phyloP scores from a whole-genome alignment of 2,888 invertebrate species.

The Zonitis immaculata region DNA sequence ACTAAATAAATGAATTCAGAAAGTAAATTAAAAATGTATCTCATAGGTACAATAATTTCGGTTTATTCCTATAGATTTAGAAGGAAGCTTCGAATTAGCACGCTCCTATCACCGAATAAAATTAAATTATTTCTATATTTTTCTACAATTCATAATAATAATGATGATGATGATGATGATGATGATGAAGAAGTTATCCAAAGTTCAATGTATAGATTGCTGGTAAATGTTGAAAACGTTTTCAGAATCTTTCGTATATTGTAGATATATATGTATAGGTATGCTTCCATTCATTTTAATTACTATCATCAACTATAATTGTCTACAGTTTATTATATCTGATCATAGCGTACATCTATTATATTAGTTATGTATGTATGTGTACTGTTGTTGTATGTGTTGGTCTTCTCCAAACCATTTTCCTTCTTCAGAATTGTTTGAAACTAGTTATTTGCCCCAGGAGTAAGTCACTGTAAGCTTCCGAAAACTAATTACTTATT shows the following conservation, averaged over 20 bases:
- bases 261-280: too few species aligned
- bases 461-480: constrained; percentile 10
- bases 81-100: background rate
- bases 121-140: background rate
- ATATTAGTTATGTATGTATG: too few species aligned
- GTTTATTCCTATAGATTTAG: too few species aligned
- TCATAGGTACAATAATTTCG: too few species aligned
- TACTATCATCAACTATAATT: constrained; percentile 27
- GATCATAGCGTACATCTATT: constrained; percentile 20
- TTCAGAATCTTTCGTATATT: constrained; percentile 1
- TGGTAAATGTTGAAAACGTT: background rate
- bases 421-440: background rate
- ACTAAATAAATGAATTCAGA: too few species aligned
- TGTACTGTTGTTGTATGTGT: constrained; percentile 17
- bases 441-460: background rate
- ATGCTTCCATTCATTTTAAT: constrained; percentile 25
- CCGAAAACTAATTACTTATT: constrained; percentile 14
- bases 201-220: background rate
- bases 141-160: too few species aligned
- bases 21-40: too few species aligned
- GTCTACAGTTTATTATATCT: constrained; percentile 25
- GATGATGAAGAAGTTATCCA: background rate
- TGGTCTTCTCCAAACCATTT: background rate
- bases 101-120: background rate
- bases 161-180: background rate